A percentile compares a stretch with the other conserved stretches of the same genome.
phyloP scores from a whole-genome alignment of 2,797 vertebrate species.

The Poecile montanus region DNA sequence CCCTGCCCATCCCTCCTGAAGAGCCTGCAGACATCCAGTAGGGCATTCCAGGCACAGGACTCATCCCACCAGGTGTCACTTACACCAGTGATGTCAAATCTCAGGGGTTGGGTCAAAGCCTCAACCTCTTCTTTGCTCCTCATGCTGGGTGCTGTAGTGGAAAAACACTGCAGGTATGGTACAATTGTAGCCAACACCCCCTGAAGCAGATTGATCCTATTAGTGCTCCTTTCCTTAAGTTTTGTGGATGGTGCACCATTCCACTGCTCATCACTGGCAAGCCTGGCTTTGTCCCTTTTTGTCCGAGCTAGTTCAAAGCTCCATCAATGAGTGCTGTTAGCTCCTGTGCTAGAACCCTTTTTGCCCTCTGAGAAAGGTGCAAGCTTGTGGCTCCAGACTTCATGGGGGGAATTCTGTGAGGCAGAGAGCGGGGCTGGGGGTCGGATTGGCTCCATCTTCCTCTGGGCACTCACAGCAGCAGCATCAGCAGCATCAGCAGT shows the following conservation, averaged over 20 bases:
- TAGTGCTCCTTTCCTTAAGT: neutral
- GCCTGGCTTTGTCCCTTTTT: neutral
- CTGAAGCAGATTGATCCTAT: neutral
- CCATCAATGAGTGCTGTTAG: neutral
- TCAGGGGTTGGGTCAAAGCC: neutral
- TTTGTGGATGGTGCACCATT: neutral
- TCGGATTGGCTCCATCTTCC: accelerated
- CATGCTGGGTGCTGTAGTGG: accelerated
- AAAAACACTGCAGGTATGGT: neutral
- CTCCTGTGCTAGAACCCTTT: too few species aligned
- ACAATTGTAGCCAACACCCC: neutral
- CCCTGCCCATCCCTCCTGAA: neutral
- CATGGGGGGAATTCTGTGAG: neutral
- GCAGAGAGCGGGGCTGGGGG: neutral
- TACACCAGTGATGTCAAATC: neutral
- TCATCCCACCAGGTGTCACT: neutral
- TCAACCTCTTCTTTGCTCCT: neutral
- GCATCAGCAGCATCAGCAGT: neutral
- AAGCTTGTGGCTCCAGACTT: neutral
- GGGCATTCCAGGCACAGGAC: neutral
- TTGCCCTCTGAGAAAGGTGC: neutral
- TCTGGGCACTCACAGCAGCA: neutral
- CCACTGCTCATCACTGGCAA: neutral
- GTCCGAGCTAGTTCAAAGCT: neutral
- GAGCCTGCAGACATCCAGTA: neutral